A percentile compares a stretch with the other conserved stretches of the same genome.
These are phyloP conservation scores for Phataginus tetradactyla DNA, from an alignment of 2,797 vertebrate genomes.

Conservation along the genomic window DNA sequence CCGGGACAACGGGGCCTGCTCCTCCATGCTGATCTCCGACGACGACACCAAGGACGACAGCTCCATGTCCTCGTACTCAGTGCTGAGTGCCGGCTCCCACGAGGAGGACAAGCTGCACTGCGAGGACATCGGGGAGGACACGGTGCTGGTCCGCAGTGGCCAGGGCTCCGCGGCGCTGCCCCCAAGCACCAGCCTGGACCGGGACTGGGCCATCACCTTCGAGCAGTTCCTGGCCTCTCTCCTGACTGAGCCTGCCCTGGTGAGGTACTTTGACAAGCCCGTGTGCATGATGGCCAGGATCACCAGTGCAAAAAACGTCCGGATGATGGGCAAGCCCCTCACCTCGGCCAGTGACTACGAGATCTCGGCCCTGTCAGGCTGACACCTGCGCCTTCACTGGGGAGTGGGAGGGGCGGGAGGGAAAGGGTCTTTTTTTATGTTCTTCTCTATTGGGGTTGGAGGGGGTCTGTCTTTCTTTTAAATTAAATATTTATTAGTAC, in stretches of 20 bases:
- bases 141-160: conserved; percentile 92
- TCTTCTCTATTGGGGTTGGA: conserved; percentile 8
- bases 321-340: conserved; percentile 91
- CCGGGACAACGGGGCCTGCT: conserved; percentile 92
- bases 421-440: conserved; percentile 70
- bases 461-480: conserved; percentile 72
- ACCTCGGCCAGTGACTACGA: conserved; percentile 95
- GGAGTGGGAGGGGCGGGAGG: background rate
- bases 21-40: conserved; percentile 96
- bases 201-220: conserved; percentile 98
- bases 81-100: conserved; percentile 96
- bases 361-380: conserved; percentile 94
- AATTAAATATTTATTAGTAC: conserved; percentile 86
- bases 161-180: conserved; percentile 84
- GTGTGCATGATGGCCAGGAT: conserved; percentile 93
- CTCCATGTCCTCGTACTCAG: conserved; percentile 98
- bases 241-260: conserved; percentile 95
- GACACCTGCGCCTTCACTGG: background rate
- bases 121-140: conserved; percentile 97
- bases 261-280: conserved; percentile 96
- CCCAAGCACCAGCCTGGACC: conserved; percentile 93
- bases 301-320: conserved; percentile 94
- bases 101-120: conserved; percentile 98
- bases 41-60: conserved; percentile 98
- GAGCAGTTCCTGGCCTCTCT: conserved; percentile 98